Evolutionary conservation across 2,113 vertebrate species (phyloP), one percentile per base, ranked within the genome.

Genomic region (Elgaria multicarinata): DNA sequence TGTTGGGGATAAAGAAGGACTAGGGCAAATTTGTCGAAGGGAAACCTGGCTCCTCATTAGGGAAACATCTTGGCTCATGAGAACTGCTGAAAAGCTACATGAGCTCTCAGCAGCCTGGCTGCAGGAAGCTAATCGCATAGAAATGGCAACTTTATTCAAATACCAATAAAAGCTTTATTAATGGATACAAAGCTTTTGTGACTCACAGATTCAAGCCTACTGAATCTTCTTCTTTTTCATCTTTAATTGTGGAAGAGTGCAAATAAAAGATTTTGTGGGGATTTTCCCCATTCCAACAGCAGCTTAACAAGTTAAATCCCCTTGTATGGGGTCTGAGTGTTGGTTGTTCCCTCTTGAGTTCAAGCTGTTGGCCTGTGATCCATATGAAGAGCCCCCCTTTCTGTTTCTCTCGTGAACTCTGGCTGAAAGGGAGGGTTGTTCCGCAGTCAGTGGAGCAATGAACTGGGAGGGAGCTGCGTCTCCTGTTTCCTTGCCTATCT

Each of bases 61-160:
- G 71, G 6, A 26, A 39, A 75, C 36, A 26, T 42, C 28, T 33
- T 78, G 31, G 31, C 58, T 78, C 13, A 66, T 14, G 12, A 78
- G 42, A 71, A 36, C 62, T 87, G 28, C 44, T 79, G 33, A 77
- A 44, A 18, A 46, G 55, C 28, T 64, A n/a, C 31, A 46, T 3
- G 20, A 79, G 62, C 14, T 69, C 42, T 80, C 77, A 79, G 66
- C n/a, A 39, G 74, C 58, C 36, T 53, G 46, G 64, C 44, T 80
- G 44, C 69, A 33, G 8, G 46, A 87, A 69, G n/a, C 76, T 55
- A 69, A 80, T 67, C n/a, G n/a, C 64, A 66, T 44, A 53, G 26
- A 69, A 79, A 69, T 14, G 13, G 39, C 20, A 20, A 87, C 58
- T 80, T 87, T 87, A 78, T 64, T 77, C 72, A 87, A 64, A 64